A percentile compares a stretch with the other conserved stretches of the same genome.
Evolutionary conservation across 2,797 vertebrate species (phyloP).

Genomic region (Gambelia wislizenii): DNA sequence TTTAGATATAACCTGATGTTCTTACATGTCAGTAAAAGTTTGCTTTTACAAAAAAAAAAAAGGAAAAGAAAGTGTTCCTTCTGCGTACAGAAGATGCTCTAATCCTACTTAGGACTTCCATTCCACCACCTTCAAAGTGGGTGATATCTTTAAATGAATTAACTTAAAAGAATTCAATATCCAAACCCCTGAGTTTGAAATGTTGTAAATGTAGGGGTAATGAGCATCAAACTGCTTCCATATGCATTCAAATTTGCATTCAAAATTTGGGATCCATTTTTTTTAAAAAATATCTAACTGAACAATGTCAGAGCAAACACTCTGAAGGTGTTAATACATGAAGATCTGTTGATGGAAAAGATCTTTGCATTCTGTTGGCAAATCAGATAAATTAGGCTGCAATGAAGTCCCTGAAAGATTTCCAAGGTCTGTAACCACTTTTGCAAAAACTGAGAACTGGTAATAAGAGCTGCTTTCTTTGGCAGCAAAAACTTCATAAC

Average conservation of each 20-base stretch:
- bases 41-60: too few species aligned
- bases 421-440: constrained; percentile 40
- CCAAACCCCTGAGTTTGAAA: not conserved
- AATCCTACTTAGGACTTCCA: not conserved
- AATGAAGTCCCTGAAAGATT: constrained; percentile 46
- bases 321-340: constrained; percentile 16
- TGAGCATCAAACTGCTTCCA: not conserved
- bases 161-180: not conserved
- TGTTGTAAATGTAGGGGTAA: not conserved
- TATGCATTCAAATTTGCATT: constrained; percentile 11
- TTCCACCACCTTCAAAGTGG: not conserved
- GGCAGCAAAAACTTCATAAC: constrained; percentile 35
- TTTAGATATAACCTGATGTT: not conserved
- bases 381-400: constrained; percentile 32
- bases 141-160: not conserved
- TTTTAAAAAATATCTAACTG: not conserved
- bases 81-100: not conserved
- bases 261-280: not conserved
- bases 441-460: constrained; percentile 23
- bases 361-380: not conserved
- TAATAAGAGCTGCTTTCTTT: constrained; percentile 29
- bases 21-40: not conserved
- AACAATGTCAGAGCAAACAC: not conserved
- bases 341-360: constrained; percentile 7
- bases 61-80: not conserved